These are phyloP conservation scores for Lumbricus terrestris DNA, from an alignment of 2,888 invertebrate species.

Conservation along the genomic window DNA sequence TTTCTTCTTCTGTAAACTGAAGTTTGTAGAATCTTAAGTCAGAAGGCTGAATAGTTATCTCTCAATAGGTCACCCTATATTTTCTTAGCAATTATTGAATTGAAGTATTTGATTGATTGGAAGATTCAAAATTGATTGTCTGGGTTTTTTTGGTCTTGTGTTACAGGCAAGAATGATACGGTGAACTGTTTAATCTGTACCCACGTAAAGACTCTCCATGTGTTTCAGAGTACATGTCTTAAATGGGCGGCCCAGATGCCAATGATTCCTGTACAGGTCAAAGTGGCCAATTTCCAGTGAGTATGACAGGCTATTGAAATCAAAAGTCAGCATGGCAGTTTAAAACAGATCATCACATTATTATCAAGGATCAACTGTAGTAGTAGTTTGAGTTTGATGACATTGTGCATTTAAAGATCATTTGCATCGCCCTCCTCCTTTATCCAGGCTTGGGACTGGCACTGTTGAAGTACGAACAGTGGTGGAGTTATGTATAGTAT, in stretches of 20 bases:
- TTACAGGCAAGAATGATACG: background rate
- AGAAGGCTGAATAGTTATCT: background rate
- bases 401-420: no score
- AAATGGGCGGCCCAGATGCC: conserved; percentile 87
- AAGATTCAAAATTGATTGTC: background rate
- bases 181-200: conserved; percentile 69
- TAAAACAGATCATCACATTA: no score
- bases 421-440: no score
- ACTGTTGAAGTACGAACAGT: no score
- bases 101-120: background rate
- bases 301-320: conserved; percentile 31
- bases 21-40: background rate
- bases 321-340: background rate
- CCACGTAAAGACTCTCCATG: conserved; percentile 76
- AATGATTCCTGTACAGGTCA: conserved; percentile 72
- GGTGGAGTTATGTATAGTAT: no score
- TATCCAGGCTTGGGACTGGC: no score
- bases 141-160: background rate
- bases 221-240: conserved; percentile 80
- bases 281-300: conserved; percentile 72
- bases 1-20: background rate
- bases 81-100: background rate
- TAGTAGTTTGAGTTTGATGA: no score
- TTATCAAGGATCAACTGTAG: no score
- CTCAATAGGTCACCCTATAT: background rate